Conservation (phyloP, 1,140 invertebrate genomes). For the Drosophila rufa region DNA sequence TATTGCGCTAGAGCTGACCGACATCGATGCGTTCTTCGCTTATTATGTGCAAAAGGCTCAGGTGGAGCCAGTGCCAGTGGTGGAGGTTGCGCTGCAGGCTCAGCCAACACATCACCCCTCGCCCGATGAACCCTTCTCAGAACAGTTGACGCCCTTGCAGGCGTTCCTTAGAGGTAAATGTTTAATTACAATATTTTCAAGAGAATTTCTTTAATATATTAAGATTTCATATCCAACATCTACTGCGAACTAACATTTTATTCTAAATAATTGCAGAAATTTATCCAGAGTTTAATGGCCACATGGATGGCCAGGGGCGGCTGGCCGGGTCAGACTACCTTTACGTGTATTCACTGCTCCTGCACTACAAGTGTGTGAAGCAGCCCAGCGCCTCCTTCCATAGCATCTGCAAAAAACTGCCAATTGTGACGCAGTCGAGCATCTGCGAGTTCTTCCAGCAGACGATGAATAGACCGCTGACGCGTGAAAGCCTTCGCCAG, state of each 20-base stretch:
- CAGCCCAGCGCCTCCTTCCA: constrained; percentile 64
- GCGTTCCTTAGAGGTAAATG: constrained; percentile 28
- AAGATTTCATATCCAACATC: too few species aligned
- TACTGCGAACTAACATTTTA: too few species aligned
- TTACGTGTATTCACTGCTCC: constrained; percentile 67
- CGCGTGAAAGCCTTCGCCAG: constrained; percentile 41
- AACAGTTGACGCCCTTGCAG: neutral
- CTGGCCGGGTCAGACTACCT: constrained; percentile 57
- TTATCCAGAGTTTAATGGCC: constrained; percentile 64
- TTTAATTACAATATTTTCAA: neutral
- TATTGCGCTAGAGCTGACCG: constrained; percentile 58
- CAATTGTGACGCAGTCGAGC: constrained; percentile 43
- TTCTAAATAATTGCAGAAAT: constrained; percentile 29
- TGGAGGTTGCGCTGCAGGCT: constrained; percentile 10
- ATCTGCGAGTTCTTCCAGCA: constrained; percentile 65
- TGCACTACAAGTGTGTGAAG: constrained; percentile 77
- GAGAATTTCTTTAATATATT: neutral
- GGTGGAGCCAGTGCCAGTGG: constrained; percentile 13
- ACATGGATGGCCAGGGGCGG: constrained; percentile 30
- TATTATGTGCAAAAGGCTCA: constrained; percentile 36
- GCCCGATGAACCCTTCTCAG: neutral
- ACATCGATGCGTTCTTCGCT: constrained; percentile 70
- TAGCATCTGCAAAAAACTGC: constrained; percentile 61
- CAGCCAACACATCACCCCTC: constrained; percentile 3
- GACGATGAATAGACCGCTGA: constrained; percentile 40